phyloP scores from a whole-genome alignment of 2,888 invertebrate species.

The Acronicta alni region DNA sequence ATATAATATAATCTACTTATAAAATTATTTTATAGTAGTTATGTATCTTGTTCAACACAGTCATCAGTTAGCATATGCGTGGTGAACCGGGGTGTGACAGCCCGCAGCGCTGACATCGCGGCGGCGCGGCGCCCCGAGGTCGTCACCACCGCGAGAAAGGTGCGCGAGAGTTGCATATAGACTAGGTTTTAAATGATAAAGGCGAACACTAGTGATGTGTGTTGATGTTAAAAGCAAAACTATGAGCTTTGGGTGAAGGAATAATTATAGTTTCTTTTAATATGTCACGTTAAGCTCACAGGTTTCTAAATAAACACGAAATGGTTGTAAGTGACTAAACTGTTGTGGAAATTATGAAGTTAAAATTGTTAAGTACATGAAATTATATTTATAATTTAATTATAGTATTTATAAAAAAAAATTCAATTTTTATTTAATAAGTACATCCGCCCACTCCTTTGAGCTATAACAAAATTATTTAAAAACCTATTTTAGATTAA shows the following conservation, averaged over 20 bases:
- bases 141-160: conserved; percentile 94
- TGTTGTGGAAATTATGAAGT: conserved; percentile 37
- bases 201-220: conserved; percentile 16
- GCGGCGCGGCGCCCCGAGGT: conserved; percentile 93
- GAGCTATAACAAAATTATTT: conserved; percentile 20
- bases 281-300: conserved; percentile 16
- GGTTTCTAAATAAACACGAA: not conserved
- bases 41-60: conserved; percentile 73
- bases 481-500: not conserved
- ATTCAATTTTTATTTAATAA: conserved; percentile 26
- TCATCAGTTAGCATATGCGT: conserved; percentile 92
- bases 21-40: no score
- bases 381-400: conserved; percentile 34
- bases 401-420: conserved; percentile 16
- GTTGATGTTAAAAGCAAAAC: not conserved
- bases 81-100: conserved; percentile 91
- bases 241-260: conserved; percentile 17
- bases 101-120: conserved; percentile 86
- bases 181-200: conserved; percentile 12
- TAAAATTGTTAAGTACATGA: conserved; percentile 15
- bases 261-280: not conserved
- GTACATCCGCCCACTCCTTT: conserved; percentile 50
- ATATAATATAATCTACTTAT: not conserved
- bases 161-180: conserved; percentile 97
- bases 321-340: conserved; percentile 25